Evolutionary conservation across 2,888 invertebrate species (phyloP).

Genomic region (Crematogaster levior): DNA sequence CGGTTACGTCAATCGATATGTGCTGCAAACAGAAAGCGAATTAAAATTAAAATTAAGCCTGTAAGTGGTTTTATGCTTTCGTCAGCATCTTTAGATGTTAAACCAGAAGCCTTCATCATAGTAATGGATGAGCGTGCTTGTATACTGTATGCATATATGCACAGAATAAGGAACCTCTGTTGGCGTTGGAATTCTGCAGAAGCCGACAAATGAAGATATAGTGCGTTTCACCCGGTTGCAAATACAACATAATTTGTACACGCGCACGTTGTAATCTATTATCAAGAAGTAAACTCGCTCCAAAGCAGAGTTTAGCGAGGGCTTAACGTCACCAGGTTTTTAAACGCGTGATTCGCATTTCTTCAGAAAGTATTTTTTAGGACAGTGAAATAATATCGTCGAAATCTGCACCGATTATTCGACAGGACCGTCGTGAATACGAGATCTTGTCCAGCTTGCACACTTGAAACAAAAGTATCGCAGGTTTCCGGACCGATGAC

Average conservation of each 20-base stretch:
- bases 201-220: slow-evolving; percentile 27
- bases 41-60: not conserved
- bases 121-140: not conserved
- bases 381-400: not conserved
- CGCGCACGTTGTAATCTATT: slow-evolving; percentile 23
- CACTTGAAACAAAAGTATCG: slow-evolving; percentile 66
- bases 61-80: not conserved
- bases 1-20: not conserved
- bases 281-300: not conserved
- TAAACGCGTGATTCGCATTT: not conserved
- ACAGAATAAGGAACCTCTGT: slow-evolving; percentile 18
- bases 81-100: not conserved
- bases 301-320: not conserved
- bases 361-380: not conserved
- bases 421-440: slow-evolving; percentile 45
- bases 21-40: not conserved
- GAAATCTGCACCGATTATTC: slow-evolving; percentile 14
- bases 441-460: not conserved
- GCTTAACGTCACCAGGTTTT: not conserved
- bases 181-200: slow-evolving; percentile 11
- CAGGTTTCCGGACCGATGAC: slow-evolving; percentile 75
- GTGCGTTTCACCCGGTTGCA: not conserved
- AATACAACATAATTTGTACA: not conserved
- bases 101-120: not conserved
- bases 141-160: not conserved